A percentile compares a stretch with the other conserved stretches of the same genome.
Evolutionary conservation across 2,888 invertebrate species (phyloP).

Genomic region (Parascotia fuliginaria): DNA sequence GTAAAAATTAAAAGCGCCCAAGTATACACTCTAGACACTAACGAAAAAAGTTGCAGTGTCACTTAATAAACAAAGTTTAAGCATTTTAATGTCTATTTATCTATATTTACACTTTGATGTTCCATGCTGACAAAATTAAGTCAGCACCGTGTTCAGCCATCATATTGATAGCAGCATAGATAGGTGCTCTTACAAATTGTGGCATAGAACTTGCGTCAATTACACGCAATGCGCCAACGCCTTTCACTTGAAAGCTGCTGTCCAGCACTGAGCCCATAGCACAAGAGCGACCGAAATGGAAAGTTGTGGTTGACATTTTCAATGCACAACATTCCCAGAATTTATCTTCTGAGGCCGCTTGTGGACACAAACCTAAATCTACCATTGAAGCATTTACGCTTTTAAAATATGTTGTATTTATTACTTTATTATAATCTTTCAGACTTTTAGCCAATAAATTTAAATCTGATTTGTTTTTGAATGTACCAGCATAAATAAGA

Average conservation of each 20-base stretch:
- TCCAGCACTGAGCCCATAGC: conserved; percentile 92
- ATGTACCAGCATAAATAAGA: conserved; percentile 15
- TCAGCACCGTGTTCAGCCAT: conserved; percentile 52
- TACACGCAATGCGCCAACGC: conserved; percentile 42
- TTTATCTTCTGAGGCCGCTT: conserved; percentile 2
- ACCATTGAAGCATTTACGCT: conserved; percentile 35
- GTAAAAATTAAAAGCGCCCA: too few species aligned
- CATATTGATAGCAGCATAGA: conserved; percentile 74
- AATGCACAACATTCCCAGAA: conserved; percentile 49
- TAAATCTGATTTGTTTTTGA: conserved; percentile 37
- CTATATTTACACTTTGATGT: background rate
- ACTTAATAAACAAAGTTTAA: too few species aligned
- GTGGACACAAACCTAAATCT: conserved; percentile 39
- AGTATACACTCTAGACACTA: too few species aligned
- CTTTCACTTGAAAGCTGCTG: conserved; percentile 70
- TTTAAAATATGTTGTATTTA: conserved; percentile 42
- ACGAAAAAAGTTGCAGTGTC: too few species aligned
- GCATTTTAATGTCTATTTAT: too few species aligned
- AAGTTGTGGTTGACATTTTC: conserved; percentile 84
- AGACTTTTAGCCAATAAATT: conserved; percentile 38
- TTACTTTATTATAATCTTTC: conserved; percentile 41
- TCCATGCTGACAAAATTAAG: conserved; percentile 24
- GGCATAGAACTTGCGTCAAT: conserved; percentile 73
- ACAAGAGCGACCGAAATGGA: conserved; percentile 89
- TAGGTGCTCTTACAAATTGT: conserved; percentile 80